Conservation (phyloP, 2,113 vertebrate genomes). For the Trogon surrucura region DNA sequence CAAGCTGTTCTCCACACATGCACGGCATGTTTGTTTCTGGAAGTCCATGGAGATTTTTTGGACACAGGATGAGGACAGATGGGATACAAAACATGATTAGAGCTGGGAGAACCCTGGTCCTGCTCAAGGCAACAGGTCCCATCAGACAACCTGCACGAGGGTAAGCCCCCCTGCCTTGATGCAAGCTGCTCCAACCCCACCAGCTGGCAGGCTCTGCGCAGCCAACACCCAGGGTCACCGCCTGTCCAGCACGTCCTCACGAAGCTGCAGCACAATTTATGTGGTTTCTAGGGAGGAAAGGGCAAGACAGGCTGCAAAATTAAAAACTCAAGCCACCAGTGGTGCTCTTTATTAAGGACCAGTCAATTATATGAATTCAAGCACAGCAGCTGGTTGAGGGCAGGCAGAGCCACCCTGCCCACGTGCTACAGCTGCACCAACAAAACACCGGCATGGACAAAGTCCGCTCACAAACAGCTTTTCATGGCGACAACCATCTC, state of each 20-base stretch:
- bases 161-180: neutral
- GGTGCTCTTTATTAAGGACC: neutral
- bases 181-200: neutral
- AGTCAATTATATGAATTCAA: neutral
- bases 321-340: neutral
- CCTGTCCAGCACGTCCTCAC: neutral
- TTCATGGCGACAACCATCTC: neutral
- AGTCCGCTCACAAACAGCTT: neutral
- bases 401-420: neutral
- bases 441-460: fast-evolving
- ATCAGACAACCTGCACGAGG: neutral
- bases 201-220: neutral
- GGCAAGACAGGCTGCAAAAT: neutral
- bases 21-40: fast-evolving
- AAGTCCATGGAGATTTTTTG: neutral
- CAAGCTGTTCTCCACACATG: neutral
- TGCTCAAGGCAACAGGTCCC: neutral
- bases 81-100: fast-evolving
- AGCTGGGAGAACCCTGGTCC: neutral
- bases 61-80: neutral
- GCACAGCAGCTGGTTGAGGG: neutral
- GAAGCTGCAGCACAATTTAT: neutral
- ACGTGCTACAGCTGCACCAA: fast-evolving
- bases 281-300: neutral
- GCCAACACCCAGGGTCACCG: neutral